A percentile compares a stretch with the other conserved stretches of the same genome.
These are phyloP conservation scores for Glyphotaelius pellucidus DNA, from an alignment of 2,888 invertebrate species.

Conservation along the genomic window DNA sequence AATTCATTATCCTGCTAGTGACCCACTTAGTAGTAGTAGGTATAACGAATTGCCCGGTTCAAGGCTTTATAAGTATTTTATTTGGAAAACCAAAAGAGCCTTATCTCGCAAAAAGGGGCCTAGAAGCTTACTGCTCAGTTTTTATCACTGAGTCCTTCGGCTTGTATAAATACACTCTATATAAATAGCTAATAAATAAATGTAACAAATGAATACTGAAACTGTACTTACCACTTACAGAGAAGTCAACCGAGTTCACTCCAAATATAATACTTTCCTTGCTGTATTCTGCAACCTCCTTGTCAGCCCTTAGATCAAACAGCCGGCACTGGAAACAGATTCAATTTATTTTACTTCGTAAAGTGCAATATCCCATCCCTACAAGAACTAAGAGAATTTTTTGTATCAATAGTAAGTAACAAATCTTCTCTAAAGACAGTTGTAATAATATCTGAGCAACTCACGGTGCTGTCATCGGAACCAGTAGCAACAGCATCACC, in stretches of 20 bases:
- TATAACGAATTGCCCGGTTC: no score
- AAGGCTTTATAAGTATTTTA: no score
- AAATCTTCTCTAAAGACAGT: not conserved
- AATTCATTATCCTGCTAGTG: no score
- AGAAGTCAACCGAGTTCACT: conserved; percentile 98
- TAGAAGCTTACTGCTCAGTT: no score
- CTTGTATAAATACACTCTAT: no score
- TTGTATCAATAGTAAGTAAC: no score
- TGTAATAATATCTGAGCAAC: conserved; percentile 6
- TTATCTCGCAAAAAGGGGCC: no score
- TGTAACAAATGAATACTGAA: not conserved
- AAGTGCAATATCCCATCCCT: no score
- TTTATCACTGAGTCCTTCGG: no score
- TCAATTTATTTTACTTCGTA: not conserved
- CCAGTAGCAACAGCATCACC: conserved; percentile 99
- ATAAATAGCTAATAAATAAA: no score
- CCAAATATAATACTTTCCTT: conserved; percentile 99
- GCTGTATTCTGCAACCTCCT: conserved; percentile 96
- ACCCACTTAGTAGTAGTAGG: no score
- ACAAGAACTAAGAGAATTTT: not conserved
- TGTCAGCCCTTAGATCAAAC: conserved; percentile 98
- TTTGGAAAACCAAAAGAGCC: no score
- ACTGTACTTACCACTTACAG: conserved; percentile 88
- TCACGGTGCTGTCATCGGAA: conserved; percentile 96
- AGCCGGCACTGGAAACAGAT: conserved; percentile 86